Evolutionary conservation across 2,113 vertebrate species (phyloP), one percentile per base, ranked within the genome.

Genomic region (Labrus mixtus): DNA sequence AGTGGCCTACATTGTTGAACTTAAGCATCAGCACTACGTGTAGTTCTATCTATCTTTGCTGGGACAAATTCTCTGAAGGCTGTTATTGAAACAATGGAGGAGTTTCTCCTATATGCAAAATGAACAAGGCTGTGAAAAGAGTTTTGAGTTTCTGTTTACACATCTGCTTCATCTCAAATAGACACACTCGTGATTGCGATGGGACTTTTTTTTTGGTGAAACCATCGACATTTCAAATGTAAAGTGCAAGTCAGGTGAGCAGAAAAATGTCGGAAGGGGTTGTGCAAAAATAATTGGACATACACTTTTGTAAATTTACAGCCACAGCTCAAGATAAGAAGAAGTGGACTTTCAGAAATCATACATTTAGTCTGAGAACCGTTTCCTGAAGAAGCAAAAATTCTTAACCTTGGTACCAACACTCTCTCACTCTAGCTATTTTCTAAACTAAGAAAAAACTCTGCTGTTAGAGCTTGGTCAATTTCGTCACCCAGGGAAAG

Each of bases 31-130:
- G 82, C 81, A 58, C 54, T 61, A 62, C 45, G 56, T 19, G 12
- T 43, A 63, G 73, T 73, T 84, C 56, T 43, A 55, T 78, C 62
- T 57, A 37, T 67, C 73, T 79, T n/a, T 23, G 73, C 23, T 51
- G 10, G 10, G 65, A 36, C 29, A 7, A 22, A 68, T 53, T 81
- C 43, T 53, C 36, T 19, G 71, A 70, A 65, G 45, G 63, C 78
- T 65, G 63, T 51, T 48, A 50, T 10, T 73, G 63, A 73, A 83
- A 76, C 36, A 43, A n/a, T 73, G 36, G 51, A 81, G 59, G 68
- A 69, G 29, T 22, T 56, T 76, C 25, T 79, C 37, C 36, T 54
- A 73, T 72, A 85, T 85, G 75, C 70, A 90, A 84, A 60, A 23
- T 19, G 29, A 59, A 68, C 76, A 63, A 62, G 1, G 70, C 78